Evolutionary conservation across 2,888 invertebrate genomes (phyloP).

Genomic region (Ryuthela nishihirai): DNA sequence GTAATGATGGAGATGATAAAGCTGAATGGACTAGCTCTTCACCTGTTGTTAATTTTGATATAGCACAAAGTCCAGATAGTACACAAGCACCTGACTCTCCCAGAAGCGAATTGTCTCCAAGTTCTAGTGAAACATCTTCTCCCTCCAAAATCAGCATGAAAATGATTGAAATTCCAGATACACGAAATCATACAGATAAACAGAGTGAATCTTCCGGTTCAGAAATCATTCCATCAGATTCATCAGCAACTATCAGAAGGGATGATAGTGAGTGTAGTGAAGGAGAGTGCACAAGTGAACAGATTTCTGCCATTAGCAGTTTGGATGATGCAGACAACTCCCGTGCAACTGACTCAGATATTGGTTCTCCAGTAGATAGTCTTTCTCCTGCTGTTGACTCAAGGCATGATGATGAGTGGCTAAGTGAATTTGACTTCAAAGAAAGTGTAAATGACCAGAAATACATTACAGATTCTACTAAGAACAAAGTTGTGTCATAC

Average conservation of each 20-base stretch:
- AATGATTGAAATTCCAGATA: neutral
- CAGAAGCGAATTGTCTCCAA: constrained; percentile 9
- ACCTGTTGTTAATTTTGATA: constrained; percentile 3
- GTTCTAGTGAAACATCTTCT: constrained; percentile 22
- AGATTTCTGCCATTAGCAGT: constrained; percentile 35
- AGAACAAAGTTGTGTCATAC: constrained; percentile 11
- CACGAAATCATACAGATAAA: constrained; percentile 9
- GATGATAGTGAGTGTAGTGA: constrained; percentile 22
- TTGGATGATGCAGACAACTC: constrained; percentile 24
- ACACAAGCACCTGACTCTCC: constrained; percentile 3
- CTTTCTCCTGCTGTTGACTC: constrained; percentile 23
- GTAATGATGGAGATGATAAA: constrained; percentile 17
- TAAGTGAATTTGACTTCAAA: constrained; percentile 17
- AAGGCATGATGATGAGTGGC: constrained; percentile 24
- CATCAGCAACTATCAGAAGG: constrained; percentile 22
- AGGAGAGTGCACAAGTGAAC: constrained; percentile 34
- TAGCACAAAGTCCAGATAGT: constrained; percentile 11
- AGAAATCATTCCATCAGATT: constrained; percentile 35
- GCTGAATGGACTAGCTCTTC: constrained; percentile 14
- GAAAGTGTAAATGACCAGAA: constrained; percentile 17
- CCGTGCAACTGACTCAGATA: constrained; percentile 23
- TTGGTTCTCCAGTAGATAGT: constrained; percentile 25
- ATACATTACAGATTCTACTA: constrained; percentile 31
- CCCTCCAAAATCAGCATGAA: constrained; percentile 17
- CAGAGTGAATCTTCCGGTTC: constrained; percentile 29